Conservation (phyloP, 1,140 invertebrate species). For the Orussus abietinus region DNA sequence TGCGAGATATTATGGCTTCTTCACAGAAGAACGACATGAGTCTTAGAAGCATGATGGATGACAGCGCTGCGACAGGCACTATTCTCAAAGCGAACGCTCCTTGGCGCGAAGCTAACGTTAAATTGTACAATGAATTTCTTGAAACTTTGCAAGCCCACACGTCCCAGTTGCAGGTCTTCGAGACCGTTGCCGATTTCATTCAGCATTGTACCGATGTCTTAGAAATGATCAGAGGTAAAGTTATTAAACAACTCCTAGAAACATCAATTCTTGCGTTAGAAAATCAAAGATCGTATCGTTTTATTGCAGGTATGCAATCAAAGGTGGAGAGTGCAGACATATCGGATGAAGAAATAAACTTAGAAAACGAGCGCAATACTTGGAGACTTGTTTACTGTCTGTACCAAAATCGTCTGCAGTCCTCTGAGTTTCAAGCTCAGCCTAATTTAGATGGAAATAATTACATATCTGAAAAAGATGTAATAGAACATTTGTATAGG, state of each 20-base stretch:
- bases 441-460: constrained; percentile 46
- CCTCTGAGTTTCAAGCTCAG: constrained; percentile 41
- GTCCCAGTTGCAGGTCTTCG: constrained; percentile 55
- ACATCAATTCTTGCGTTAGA: constrained; percentile 21
- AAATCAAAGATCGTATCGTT: constrained; percentile 46
- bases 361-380: constrained; percentile 79
- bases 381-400: constrained; percentile 80
- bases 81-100: constrained; percentile 49
- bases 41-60: constrained; percentile 44
- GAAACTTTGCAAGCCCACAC: constrained; percentile 56
- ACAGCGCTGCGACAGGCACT: constrained; percentile 46
- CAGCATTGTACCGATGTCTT: constrained; percentile 56
- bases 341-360: constrained; percentile 40
- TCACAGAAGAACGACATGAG: constrained; percentile 34
- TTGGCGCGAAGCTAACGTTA: constrained; percentile 52
- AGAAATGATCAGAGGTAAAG: constrained; percentile 49
- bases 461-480: constrained; percentile 59
- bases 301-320: constrained; percentile 53
- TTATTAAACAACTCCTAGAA: constrained; percentile 18
- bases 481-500: constrained; percentile 60
- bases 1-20: constrained; percentile 30
- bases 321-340: constrained; percentile 55
- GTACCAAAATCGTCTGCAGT: constrained; percentile 69
- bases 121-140: constrained; percentile 59
- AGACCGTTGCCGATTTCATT: constrained; percentile 57